Evolutionary conservation across 1,140 invertebrate species (phyloP).

Genomic region (Drosophila albomicans): DNA sequence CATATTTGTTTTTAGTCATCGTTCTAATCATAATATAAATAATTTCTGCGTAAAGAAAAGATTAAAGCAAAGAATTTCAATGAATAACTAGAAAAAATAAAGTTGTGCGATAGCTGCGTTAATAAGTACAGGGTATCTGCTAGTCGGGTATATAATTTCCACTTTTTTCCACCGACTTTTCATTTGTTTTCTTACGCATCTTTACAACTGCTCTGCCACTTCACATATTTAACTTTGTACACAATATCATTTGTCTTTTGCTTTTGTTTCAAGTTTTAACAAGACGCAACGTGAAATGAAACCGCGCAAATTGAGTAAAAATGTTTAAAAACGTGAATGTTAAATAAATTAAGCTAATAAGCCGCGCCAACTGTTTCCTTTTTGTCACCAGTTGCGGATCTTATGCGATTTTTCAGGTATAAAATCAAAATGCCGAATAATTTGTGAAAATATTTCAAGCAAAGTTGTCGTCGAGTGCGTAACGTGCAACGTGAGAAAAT

Average conservation of each 20-base stretch:
- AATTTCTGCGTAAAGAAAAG: too few relatives aligned
- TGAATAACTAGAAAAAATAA: neutral
- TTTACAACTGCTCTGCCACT: slow-evolving; percentile 10
- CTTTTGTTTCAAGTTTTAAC: slow-evolving; percentile 17
- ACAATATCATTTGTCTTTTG: slow-evolving; percentile 3
- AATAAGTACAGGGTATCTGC: neutral
- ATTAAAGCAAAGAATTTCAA: too few relatives aligned
- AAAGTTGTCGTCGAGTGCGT: slow-evolving; percentile 18
- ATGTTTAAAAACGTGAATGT: slow-evolving; percentile 36
- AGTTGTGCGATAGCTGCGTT: neutral
- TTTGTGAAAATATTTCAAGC: slow-evolving; percentile 32
- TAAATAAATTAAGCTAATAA: slow-evolving; percentile 49
- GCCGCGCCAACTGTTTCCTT: slow-evolving; percentile 18
- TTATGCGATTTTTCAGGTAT: slow-evolving; percentile 16
- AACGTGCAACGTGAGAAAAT: slow-evolving; percentile 3
- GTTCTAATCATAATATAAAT: neutral
- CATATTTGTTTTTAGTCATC: neutral
- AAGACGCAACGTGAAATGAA: slow-evolving; percentile 7
- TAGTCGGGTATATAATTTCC: neutral
- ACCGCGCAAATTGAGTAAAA: slow-evolving; percentile 13
- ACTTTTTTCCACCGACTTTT: neutral
- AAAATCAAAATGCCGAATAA: slow-evolving; percentile 32
- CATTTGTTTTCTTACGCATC: slow-evolving; percentile 16
- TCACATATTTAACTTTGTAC: slow-evolving; percentile 14
- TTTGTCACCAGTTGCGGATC: slow-evolving; percentile 15